A percentile compares a stretch with the other conserved stretches of the same genome.
Evolutionary conservation across 2,888 invertebrate genomes (phyloP).

Genomic region (Ornithoptera priamus): DNA sequence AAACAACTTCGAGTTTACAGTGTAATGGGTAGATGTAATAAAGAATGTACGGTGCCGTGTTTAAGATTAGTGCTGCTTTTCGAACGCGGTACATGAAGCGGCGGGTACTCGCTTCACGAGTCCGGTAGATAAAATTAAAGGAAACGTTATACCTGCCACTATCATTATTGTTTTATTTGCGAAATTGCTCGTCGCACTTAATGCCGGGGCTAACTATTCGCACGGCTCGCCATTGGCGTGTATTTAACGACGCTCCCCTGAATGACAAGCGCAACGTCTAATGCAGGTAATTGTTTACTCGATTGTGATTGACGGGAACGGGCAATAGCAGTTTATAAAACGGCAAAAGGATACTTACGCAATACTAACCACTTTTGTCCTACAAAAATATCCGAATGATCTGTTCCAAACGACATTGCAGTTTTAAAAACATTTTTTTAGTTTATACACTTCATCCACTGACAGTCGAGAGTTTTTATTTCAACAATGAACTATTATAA

Average conservation of each 20-base stretch:
- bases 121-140: conserved; percentile 52
- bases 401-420: no score
- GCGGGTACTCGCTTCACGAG: conserved; percentile 41
- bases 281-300: conserved; percentile 56
- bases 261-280: conserved; percentile 63
- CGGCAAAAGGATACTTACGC: conserved; percentile 9
- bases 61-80: conserved; percentile 24
- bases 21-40: background rate
- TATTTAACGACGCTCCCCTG: conserved; percentile 61
- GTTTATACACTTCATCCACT: no score
- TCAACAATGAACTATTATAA: no score
- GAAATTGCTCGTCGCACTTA: conserved; percentile 60
- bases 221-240: conserved; percentile 56
- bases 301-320: conserved; percentile 39
- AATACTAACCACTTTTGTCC: conserved; percentile 15
- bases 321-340: conserved; percentile 21
- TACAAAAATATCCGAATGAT: background rate
- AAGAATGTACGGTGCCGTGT: conserved; percentile 17
- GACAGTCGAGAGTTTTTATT: no score
- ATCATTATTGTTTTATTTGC: conserved; percentile 71
- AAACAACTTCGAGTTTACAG: background rate
- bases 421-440: no score
- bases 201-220: conserved; percentile 56
- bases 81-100: conserved; percentile 28
- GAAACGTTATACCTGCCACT: conserved; percentile 56